These are phyloP conservation scores for Cyprinodon variegatus DNA, from an alignment of 2,113 vertebrate genomes.

Conservation along the genomic window DNA sequence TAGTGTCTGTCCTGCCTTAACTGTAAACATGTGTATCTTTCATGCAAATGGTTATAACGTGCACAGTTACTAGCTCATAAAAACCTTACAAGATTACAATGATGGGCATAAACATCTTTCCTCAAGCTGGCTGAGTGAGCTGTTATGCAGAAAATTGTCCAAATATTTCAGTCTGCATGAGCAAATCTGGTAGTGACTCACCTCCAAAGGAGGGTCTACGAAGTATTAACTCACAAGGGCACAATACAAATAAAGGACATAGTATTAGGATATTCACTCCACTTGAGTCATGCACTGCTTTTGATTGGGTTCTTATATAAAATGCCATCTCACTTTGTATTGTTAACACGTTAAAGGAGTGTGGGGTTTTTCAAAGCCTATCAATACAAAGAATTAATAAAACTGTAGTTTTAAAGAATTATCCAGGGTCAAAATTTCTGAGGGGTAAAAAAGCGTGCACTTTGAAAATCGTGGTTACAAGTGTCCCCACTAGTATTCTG, in stretches of 20 bases:
- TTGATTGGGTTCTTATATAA: neutral
- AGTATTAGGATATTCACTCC: neutral
- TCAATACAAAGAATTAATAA: neutral
- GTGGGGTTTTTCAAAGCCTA: neutral
- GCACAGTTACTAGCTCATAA: neutral
- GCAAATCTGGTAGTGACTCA: neutral
- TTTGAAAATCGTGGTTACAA: neutral
- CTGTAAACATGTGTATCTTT: slow-evolving; percentile 46
- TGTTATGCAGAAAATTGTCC: neutral
- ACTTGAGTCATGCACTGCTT: neutral
- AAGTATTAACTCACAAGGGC: neutral
- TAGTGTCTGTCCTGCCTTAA: slow-evolving; percentile 28
- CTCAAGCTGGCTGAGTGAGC: neutral
- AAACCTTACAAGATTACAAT: neutral
- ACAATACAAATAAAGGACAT: neutral
- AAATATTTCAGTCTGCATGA: neutral
- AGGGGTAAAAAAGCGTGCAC: neutral
- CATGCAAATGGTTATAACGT: slow-evolving; percentile 16
- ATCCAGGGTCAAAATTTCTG: neutral
- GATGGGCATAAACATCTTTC: neutral
- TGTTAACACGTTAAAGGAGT: neutral
- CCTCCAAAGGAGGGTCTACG: neutral
- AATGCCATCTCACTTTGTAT: neutral
- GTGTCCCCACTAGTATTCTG: neutral
- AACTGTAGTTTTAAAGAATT: neutral